phyloP scores from a whole-genome alignment of 2,113 vertebrate species.

The Globicephala melas region DNA sequence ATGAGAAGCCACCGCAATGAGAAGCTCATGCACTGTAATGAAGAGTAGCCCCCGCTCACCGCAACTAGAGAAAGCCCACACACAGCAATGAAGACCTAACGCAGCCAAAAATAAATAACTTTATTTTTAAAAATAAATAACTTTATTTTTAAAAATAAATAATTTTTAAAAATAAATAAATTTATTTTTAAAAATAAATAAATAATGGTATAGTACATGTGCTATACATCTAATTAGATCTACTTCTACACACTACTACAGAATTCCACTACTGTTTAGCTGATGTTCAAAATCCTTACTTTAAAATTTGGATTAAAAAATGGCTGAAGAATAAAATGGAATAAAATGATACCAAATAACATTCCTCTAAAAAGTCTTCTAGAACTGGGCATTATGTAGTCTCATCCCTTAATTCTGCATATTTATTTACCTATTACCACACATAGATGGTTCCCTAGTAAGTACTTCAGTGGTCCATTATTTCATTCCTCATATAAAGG shows the following conservation, averaged over 20 bases:
- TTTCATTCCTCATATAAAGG: neutral
- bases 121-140: too few relatives aligned
- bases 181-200: too few relatives aligned
- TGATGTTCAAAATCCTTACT: neutral
- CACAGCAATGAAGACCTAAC: too few relatives aligned
- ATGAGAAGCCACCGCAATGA: too few relatives aligned
- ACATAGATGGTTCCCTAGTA: neutral
- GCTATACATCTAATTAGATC: neutral
- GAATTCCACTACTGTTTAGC: neutral
- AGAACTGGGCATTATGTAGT: neutral
- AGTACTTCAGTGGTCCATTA: neutral
- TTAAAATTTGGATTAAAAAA: neutral
- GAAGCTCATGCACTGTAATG: too few relatives aligned
- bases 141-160: too few relatives aligned
- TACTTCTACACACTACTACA: neutral
- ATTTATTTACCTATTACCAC: neutral
- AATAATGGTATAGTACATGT: neutral
- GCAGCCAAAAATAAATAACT: too few relatives aligned
- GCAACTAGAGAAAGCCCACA: too few relatives aligned
- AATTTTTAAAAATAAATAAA: too few relatives aligned
- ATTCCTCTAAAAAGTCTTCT: neutral
- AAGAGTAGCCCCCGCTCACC: too few relatives aligned
- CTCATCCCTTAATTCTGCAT: neutral
- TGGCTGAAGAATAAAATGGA: neutral
- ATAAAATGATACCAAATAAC: neutral